phyloP scores from a whole-genome alignment of 2,888 invertebrate genomes.

The Hypolimnas misippus region DNA sequence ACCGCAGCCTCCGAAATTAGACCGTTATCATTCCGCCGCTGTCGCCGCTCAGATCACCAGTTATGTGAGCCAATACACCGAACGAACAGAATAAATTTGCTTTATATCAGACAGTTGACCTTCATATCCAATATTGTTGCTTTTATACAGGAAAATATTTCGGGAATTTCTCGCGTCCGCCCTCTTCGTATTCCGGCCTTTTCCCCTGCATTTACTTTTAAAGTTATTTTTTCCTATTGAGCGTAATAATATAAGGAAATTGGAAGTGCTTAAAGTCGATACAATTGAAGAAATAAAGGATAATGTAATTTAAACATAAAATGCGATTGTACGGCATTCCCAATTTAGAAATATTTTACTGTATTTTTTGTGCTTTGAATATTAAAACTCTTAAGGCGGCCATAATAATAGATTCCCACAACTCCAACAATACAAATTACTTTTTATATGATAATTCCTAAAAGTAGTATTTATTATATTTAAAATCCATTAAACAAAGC shows the following conservation, averaged over 20 bases:
- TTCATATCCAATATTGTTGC: conserved; percentile 80
- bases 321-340: conserved; percentile 4
- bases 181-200: conserved; percentile 56
- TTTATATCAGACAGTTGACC: conserved; percentile 79
- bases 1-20: conserved; percentile 75
- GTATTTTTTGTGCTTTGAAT: conserved; percentile 6
- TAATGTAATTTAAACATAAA: conserved; percentile 24
- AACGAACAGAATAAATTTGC: conserved; percentile 81
- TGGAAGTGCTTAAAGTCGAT: conserved; percentile 57
- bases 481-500: too few species aligned
- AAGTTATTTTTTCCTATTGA: conserved; percentile 62
- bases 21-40: conserved; percentile 80
- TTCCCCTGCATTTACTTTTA: conserved; percentile 53
- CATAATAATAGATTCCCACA: too few species aligned
- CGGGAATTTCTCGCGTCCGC: conserved; percentile 60
- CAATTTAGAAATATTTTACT: conserved; percentile 10
- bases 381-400: not conserved
- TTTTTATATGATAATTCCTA: too few species aligned
- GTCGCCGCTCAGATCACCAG: conserved; percentile 79
- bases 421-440: too few species aligned
- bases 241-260: conserved; percentile 58
- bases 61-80: conserved; percentile 81
- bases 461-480: too few species aligned
- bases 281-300: conserved; percentile 35
- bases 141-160: conserved; percentile 72